Conservation (phyloP, 2,797 vertebrate species). For the Nannoperca obscura region DNA sequence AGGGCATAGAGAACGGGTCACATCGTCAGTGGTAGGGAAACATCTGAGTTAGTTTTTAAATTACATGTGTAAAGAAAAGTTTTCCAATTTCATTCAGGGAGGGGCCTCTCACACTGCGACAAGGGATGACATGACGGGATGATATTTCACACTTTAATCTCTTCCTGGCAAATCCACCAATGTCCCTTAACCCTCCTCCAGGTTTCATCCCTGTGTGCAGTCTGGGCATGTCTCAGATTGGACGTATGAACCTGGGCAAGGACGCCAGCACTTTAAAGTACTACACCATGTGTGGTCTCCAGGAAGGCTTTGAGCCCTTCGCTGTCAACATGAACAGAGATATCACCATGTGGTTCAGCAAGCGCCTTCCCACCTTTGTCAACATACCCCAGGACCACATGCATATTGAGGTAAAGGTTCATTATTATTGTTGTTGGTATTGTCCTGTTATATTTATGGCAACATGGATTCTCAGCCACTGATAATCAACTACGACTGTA, state of each 20-base stretch:
- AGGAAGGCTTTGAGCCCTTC: slow-evolving; percentile 98
- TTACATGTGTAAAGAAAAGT: slow-evolving; percentile 7
- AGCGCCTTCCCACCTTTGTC: slow-evolving; percentile 96
- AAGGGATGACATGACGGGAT: background rate
- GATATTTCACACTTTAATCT: background rate
- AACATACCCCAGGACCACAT: slow-evolving; percentile 91
- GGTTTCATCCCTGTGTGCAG: slow-evolving; percentile 97
- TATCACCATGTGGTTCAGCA: slow-evolving; percentile 99
- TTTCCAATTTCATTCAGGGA: background rate
- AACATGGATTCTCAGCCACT: background rate
- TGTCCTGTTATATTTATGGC: background rate
- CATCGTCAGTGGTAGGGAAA: background rate
- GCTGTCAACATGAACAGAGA: slow-evolving; percentile 99
- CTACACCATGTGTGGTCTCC: slow-evolving; percentile 98
- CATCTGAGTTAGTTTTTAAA: slow-evolving; percentile 25
- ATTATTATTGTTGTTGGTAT: background rate
- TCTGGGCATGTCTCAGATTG: slow-evolving; percentile 92
- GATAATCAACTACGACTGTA: background rate
- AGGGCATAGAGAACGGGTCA: slow-evolving; percentile 5
- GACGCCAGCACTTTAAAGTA: slow-evolving; percentile 97
- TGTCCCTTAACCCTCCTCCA: slow-evolving; percentile 58
- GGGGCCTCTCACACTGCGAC: background rate
- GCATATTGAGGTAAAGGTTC: slow-evolving; percentile 90
- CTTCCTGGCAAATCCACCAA: background rate
- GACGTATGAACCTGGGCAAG: slow-evolving; percentile 96